Evolutionary conservation across 2,888 invertebrate species (phyloP).

Genomic region (Clanis bilineata): DNA sequence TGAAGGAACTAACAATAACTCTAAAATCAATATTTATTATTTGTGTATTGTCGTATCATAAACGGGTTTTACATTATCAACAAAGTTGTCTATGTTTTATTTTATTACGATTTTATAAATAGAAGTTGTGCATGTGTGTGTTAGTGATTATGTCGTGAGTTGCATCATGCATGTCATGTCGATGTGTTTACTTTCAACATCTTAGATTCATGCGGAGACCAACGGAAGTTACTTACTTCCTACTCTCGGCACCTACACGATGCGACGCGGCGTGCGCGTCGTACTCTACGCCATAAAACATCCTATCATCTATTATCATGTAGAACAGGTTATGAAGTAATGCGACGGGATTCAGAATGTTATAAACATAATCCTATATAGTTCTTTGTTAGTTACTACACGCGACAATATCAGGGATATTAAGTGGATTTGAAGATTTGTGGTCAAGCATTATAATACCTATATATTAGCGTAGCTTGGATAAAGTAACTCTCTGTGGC

Average conservation of each 20-base stretch:
- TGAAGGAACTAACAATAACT: too few species aligned
- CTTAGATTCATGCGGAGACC: neutral
- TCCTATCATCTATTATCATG: neutral
- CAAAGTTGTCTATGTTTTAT: too few species aligned
- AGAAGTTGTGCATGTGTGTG: neutral
- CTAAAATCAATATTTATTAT: too few species aligned
- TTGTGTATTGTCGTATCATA: too few species aligned
- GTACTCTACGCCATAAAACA: neutral
- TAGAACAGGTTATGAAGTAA: neutral
- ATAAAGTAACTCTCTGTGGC: too few species aligned
- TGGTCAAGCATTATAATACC: too few species aligned
- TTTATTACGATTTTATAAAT: neutral
- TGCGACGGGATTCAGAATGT: neutral
- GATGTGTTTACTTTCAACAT: neutral
- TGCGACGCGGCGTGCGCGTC: too few species aligned
- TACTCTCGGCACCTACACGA: neutral
- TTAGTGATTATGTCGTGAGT: neutral
- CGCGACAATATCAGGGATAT: too few species aligned
- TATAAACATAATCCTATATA: neutral
- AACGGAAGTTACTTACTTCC: constrained; percentile 2
- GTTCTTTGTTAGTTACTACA: too few species aligned
- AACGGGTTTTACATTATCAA: too few species aligned
- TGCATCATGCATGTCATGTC: neutral
- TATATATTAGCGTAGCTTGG: too few species aligned
- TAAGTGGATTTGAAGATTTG: too few species aligned